phyloP scores from a whole-genome alignment of 2,888 invertebrate species.

The Nycteola revayana region DNA sequence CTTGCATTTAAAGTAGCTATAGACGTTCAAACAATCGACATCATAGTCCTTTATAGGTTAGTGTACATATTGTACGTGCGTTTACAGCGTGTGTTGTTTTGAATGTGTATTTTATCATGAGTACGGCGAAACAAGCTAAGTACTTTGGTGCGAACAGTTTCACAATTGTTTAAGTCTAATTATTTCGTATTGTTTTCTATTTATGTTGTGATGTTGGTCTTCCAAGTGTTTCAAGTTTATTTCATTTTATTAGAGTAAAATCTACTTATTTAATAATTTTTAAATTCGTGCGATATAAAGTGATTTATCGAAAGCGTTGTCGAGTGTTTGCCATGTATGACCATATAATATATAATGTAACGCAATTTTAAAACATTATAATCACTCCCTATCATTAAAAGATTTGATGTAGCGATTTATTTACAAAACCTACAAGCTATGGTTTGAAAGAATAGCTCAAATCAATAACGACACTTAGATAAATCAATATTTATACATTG shows the following conservation, averaged over 20 bases:
- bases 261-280: slow-evolving; percentile 65
- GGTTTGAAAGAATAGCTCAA: slow-evolving; percentile 71
- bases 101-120: slow-evolving; percentile 5
- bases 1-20: no score
- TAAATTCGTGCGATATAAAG: slow-evolving; percentile 43
- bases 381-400: slow-evolving; percentile 37
- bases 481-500: slow-evolving; percentile 71
- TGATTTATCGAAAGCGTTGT: slow-evolving; percentile 44
- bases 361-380: slow-evolving; percentile 37
- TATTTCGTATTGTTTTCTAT: slow-evolving; percentile 67
- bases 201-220: slow-evolving; percentile 81
- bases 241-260: slow-evolving; percentile 56
- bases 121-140: slow-evolving; percentile 15
- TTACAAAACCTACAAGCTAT: slow-evolving; percentile 39
- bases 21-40: no score
- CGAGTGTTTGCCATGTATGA: slow-evolving; percentile 52
- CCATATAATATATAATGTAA: slow-evolving; percentile 33
- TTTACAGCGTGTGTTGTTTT: background rate
- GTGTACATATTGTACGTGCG: no score
- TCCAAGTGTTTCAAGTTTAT: slow-evolving; percentile 66
- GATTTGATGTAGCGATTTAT: slow-evolving; percentile 42
- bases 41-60: no score
- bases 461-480: slow-evolving; percentile 74
- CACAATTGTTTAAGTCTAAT: slow-evolving; percentile 47
- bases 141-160: slow-evolving; percentile 61